Percentiles rank a stretch among this genome's conserved stretches.
Conservation (phyloP, 2,888 invertebrate species). For the Selenia dentaria region DNA sequence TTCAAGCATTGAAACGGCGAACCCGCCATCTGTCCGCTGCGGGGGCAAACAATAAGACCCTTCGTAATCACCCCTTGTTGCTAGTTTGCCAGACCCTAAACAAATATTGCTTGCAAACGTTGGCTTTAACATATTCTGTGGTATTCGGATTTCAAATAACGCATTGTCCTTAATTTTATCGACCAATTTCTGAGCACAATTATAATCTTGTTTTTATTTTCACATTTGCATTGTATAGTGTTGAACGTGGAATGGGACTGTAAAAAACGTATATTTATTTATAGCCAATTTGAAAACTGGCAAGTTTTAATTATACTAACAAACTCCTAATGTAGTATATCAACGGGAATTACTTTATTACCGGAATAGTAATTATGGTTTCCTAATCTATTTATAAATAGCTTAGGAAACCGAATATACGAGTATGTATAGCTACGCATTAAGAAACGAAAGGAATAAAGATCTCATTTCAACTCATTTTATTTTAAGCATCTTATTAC, state of each 20-base stretch:
- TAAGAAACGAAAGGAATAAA: too few species aligned
- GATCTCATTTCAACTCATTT: too few species aligned
- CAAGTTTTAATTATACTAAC: constrained; percentile 25
- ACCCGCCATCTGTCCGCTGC: constrained; percentile 79
- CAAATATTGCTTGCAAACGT: constrained; percentile 68
- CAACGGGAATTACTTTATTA: too few species aligned
- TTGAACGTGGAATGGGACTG: constrained; percentile 16
- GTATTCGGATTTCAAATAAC: constrained; percentile 40
- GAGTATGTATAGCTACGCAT: too few species aligned
- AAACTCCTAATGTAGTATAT: constrained; percentile 2
- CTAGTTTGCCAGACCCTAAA: constrained; percentile 74
- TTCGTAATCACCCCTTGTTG: constrained; percentile 70
- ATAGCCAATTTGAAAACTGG: constrained; percentile 26
- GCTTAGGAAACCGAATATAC: too few species aligned
- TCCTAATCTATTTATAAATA: too few species aligned
- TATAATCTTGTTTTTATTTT: constrained; percentile 26
- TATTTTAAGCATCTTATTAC: too few species aligned
- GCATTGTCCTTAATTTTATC: constrained; percentile 48
- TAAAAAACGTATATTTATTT: constrained; percentile 28
- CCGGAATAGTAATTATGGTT: too few species aligned
- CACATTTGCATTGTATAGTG: constrained; percentile 32
- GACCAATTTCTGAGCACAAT: constrained; percentile 31
- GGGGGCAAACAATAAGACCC: constrained; percentile 74
- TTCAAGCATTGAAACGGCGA: constrained; percentile 69
- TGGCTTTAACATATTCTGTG: constrained; percentile 51